A percentile compares a stretch with the other conserved stretches of the same genome.
Conservation (phyloP, 1,140 invertebrate species). For the Procambarus virginalis region DNA sequence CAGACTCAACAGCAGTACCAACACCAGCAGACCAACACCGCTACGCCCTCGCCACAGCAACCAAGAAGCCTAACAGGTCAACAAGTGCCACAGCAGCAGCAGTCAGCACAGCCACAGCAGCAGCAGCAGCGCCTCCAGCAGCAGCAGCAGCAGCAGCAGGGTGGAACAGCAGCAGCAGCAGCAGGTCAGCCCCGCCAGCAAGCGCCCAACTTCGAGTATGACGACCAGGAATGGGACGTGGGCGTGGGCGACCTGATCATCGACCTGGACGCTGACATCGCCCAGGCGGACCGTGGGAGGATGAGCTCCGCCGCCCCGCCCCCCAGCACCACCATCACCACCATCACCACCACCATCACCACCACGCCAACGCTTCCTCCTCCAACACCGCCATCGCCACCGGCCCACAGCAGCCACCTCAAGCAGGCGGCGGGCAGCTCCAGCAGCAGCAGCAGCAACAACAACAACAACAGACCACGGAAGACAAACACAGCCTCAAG, state of each 20-base stretch:
- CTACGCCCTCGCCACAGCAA: slow-evolving; percentile 9
- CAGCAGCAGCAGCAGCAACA: slow-evolving; percentile 1
- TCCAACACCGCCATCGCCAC: slow-evolving; percentile 30
- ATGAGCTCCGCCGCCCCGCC: slow-evolving; percentile 72
- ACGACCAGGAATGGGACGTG: slow-evolving; percentile 96
- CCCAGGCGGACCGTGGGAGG: slow-evolving; percentile 84
- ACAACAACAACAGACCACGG: slow-evolving; percentile 77
- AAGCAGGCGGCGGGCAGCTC: slow-evolving; percentile 30
- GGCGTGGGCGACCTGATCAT: slow-evolving; percentile 95
- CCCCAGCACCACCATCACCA: slow-evolving; percentile 54
- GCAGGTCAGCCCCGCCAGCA: slow-evolving; percentile 72
- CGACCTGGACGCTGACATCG: slow-evolving; percentile 96
- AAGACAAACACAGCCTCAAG: slow-evolving; percentile 91
- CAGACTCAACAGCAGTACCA: slow-evolving; percentile 21
- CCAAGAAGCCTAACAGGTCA: background rate
- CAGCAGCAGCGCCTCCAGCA: slow-evolving; percentile 70
- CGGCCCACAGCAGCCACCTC: slow-evolving; percentile 12
- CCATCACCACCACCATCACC: slow-evolving; percentile 56
- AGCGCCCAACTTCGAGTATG: slow-evolving; percentile 89
- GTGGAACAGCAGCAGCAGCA: slow-evolving; percentile 72
- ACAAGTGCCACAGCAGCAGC: background rate
- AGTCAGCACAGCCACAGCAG: slow-evolving; percentile 76
- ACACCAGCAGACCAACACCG: background rate
- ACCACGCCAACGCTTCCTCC: slow-evolving; percentile 37
- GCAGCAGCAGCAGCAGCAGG: slow-evolving; percentile 46